Conservation (phyloP, 1,140 invertebrate genomes). For the Onthophagus taurus region DNA sequence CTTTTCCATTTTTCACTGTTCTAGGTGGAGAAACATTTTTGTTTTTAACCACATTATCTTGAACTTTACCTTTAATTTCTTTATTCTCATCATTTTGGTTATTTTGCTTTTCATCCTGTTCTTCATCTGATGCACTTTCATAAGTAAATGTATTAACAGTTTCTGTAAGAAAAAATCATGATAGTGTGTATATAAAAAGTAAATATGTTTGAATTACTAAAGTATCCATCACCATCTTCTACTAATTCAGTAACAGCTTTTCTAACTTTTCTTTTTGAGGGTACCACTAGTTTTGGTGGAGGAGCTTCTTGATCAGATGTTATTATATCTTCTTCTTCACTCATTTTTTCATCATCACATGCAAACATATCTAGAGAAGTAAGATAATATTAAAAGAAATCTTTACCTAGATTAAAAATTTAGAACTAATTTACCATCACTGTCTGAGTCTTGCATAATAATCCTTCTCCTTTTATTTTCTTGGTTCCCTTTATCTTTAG, state of each 20-base stretch:
- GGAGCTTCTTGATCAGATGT: slow-evolving; percentile 5
- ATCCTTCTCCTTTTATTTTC: slow-evolving; percentile 6
- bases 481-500: background rate
- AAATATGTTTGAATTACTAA: background rate
- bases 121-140: background rate
- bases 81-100: background rate
- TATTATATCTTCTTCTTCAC: background rate
- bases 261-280: background rate
- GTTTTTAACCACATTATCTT: background rate
- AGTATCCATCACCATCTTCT: slow-evolving; percentile 1
- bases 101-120: slow-evolving; percentile 3
- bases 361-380: slow-evolving; percentile 7
- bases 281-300: background rate
- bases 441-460: slow-evolving; percentile 1
- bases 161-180: background rate
- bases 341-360: slow-evolving; percentile 1
- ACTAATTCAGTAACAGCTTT: slow-evolving; percentile 1
- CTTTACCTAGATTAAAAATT: background rate
- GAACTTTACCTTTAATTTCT: background rate
- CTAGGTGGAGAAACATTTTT: background rate
- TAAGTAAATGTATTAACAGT: background rate
- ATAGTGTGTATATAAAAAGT: background rate
- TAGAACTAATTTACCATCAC: slow-evolving; percentile 1
- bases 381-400: background rate
- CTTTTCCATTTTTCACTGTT: slow-evolving; percentile 1